Percentiles rank a stretch among this genome's conserved stretches.
Conservation (phyloP, 2,888 invertebrate species). For the Nephrotoma flavescens region DNA sequence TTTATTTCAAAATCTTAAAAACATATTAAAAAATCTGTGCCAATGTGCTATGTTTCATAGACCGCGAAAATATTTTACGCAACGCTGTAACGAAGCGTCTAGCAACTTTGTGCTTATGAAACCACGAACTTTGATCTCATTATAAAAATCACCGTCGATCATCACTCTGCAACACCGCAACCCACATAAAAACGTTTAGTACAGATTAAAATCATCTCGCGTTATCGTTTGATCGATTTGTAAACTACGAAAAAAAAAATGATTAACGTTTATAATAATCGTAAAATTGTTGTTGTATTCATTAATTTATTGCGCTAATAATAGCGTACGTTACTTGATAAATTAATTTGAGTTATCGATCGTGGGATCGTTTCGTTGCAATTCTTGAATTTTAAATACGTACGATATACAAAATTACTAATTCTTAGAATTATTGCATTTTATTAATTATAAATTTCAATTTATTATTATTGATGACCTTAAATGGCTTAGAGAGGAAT, state of each 20-base stretch:
- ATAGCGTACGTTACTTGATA: not conserved
- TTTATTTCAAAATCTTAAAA: too few species aligned
- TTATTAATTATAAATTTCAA: not conserved
- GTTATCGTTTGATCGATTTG: not conserved
- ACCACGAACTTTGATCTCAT: too few species aligned
- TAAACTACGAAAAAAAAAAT: not conserved
- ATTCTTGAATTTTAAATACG: not conserved
- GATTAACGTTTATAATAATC: not conserved
- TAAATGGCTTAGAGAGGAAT: not conserved
- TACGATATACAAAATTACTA: not conserved
- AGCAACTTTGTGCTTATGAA: too few species aligned
- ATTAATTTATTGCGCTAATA: not conserved
- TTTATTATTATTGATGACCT: not conserved
- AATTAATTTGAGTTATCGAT: not conserved
- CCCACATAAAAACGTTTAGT: too few species aligned
- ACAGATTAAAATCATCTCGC: too few species aligned
- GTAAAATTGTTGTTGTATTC: not conserved
- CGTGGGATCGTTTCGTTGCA: not conserved
- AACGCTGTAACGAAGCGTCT: too few species aligned
- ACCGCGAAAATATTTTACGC: too few species aligned
- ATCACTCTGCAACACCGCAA: too few species aligned
- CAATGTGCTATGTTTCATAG: too few species aligned
- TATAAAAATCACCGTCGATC: too few species aligned
- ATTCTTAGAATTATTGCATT: not conserved
- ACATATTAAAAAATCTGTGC: too few species aligned